Percentiles rank a stretch among this genome's conserved stretches.
These are phyloP conservation scores for Drosophila burlai DNA, from an alignment of 1,140 invertebrate species.

Conservation along the genomic window DNA sequence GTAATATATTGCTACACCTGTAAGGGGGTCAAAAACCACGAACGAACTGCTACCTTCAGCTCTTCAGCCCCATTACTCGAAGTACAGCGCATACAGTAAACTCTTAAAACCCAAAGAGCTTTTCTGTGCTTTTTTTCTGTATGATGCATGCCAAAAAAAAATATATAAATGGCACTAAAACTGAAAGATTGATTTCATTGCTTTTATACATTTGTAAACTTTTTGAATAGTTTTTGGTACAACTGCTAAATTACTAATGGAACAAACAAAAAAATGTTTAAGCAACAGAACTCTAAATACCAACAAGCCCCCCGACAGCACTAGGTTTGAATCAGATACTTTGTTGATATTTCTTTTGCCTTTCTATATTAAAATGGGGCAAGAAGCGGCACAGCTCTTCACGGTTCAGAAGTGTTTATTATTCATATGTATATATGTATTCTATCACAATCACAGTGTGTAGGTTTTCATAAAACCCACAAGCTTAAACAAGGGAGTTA, in stretches of 20 bases:
- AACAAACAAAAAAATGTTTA: not conserved
- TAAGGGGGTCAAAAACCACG: slow-evolving; percentile 31
- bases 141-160: not conserved
- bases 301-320: not conserved
- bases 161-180: not conserved
- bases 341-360: slow-evolving; percentile 27
- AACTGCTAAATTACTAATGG: not conserved
- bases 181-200: not conserved
- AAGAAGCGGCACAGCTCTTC: slow-evolving; percentile 42
- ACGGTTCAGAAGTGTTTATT: slow-evolving; percentile 21
- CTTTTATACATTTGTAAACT: not conserved
- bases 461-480: not conserved
- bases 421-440: not conserved
- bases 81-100: not conserved
- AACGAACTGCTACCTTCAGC: slow-evolving; percentile 1
- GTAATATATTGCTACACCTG: slow-evolving; percentile 57
- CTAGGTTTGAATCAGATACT: slow-evolving; percentile 10
- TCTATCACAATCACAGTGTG: not conserved
- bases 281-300: not conserved
- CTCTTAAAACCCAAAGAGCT: not conserved
- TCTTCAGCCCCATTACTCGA: not conserved
- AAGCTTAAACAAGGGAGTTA: not conserved
- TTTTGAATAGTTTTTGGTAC: too few species aligned
- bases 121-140: too few species aligned
- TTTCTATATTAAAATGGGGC: slow-evolving; percentile 31